Conservation (phyloP, 2,797 vertebrate genomes). For the Xenopus petersii region DNA sequence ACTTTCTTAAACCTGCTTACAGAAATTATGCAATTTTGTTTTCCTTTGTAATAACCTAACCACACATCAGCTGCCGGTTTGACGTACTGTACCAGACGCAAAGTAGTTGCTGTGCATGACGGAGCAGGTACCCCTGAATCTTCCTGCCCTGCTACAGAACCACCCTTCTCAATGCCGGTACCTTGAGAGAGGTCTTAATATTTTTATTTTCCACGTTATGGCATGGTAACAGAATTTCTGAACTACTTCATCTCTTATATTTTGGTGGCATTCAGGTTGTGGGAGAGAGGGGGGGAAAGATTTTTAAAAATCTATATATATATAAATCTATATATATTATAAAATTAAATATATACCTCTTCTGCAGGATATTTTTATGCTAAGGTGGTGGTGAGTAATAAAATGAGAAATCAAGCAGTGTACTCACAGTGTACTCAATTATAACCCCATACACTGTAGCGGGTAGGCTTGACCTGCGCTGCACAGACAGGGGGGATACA, state of each 20-base stretch:
- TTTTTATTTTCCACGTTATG: slow-evolving; percentile 27
- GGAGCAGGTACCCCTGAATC: slow-evolving; percentile 2
- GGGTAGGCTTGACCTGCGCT: not conserved
- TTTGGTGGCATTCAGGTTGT: slow-evolving; percentile 53
- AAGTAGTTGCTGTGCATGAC: slow-evolving; percentile 28
- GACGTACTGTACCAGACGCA: slow-evolving; percentile 33
- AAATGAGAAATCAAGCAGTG: slow-evolving; percentile 65
- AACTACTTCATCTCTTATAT: slow-evolving; percentile 29
- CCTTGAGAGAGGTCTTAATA: slow-evolving; percentile 39
- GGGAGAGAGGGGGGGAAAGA: slow-evolving; percentile 28
- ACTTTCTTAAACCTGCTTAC: slow-evolving; percentile 64
- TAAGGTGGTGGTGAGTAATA: slow-evolving; percentile 62
- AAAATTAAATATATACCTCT: slow-evolving; percentile 75
- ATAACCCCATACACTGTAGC: slow-evolving; percentile 17
- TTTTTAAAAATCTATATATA: slow-evolving; percentile 4
- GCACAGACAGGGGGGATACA: slow-evolving; percentile 19
- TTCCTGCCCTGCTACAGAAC: slow-evolving; percentile 8
- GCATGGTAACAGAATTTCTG: slow-evolving; percentile 30
- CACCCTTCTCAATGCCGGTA: slow-evolving; percentile 40
- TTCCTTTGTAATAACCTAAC: slow-evolving; percentile 58
- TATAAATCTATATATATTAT: slow-evolving; percentile 6
- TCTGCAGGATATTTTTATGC: slow-evolving; percentile 66
- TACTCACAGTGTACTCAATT: slow-evolving; percentile 50
- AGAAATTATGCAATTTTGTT: slow-evolving; percentile 56
- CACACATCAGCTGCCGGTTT: slow-evolving; percentile 45